Conservation (phyloP, 2,888 invertebrate species). For the Brachyopa scutellaris region DNA sequence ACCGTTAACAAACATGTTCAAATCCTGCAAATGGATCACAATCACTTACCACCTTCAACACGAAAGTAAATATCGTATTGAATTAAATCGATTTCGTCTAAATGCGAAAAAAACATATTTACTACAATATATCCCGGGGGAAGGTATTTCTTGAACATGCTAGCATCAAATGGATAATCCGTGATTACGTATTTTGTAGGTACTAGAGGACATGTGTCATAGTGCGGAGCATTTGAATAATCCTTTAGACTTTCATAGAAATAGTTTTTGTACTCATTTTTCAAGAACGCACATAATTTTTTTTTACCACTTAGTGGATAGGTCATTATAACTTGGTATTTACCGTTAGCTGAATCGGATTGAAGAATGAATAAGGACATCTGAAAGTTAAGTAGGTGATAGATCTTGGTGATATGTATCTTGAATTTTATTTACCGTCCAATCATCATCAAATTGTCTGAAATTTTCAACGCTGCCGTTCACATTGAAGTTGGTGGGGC, state of each 20-base stretch:
- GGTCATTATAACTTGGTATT: too few species aligned
- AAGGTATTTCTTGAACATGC: too few species aligned
- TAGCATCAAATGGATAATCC: constrained; percentile 70
- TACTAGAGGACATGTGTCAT: constrained; percentile 76
- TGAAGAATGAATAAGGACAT: too few species aligned
- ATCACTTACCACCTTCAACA: too few species aligned
- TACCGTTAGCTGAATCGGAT: too few species aligned
- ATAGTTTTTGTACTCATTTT: constrained; percentile 74
- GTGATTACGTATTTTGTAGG: constrained; percentile 74
- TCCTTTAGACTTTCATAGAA: constrained; percentile 77
- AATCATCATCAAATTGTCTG: constrained; percentile 75
- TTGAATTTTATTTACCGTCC: constrained; percentile 76
- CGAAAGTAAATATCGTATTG: not conserved
- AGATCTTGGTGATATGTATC: not conserved
- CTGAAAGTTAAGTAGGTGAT: too few species aligned
- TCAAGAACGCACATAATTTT: constrained; percentile 75
- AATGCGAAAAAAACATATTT: too few species aligned
- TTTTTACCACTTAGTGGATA: constrained; percentile 51
- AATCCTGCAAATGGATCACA: too few species aligned
- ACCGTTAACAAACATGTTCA: too few species aligned
- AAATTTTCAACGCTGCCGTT: constrained; percentile 75
- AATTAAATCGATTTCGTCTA: too few species aligned
- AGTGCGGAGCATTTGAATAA: constrained; percentile 77
- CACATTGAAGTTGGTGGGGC: constrained; percentile 67
- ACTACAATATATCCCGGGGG: too few species aligned